phyloP scores from a whole-genome alignment of 2,888 invertebrate species.

The Andricus quercusramuli region DNA sequence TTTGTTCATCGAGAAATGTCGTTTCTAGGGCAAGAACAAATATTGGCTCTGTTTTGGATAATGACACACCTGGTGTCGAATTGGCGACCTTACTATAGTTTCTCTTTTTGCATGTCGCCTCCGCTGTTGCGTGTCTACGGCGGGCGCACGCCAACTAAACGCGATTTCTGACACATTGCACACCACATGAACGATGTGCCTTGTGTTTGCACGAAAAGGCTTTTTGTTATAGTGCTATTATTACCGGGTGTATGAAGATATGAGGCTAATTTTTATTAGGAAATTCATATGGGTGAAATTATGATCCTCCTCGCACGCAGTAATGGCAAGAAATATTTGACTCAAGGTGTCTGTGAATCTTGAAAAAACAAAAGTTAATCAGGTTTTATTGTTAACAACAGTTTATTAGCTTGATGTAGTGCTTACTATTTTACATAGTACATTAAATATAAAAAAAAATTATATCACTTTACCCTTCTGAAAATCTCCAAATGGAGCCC shows the following conservation, averaged over 20 bases:
- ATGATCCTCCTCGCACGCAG: no score
- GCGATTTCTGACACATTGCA: slow-evolving; percentile 33
- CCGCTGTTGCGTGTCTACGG: slow-evolving; percentile 23
- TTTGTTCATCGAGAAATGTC: not conserved
- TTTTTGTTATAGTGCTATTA: slow-evolving; percentile 20
- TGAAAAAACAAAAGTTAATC: no score
- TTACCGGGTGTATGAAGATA: slow-evolving; percentile 2
- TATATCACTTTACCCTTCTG: no score
- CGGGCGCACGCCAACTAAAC: slow-evolving; percentile 26
- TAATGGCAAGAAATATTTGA: no score
- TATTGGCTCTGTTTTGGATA: not conserved
- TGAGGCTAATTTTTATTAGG: not conserved
- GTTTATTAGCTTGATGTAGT: no score
- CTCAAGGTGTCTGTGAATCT: no score
- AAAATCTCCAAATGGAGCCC: no score
- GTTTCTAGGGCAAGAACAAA: slow-evolving; percentile 2
- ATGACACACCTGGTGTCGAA: slow-evolving; percentile 33
- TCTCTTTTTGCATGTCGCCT: slow-evolving; percentile 36
- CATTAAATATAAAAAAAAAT: no score
- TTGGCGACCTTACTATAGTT: not conserved
- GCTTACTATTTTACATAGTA: no score
- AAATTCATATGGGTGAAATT: no score
- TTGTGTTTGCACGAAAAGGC: slow-evolving; percentile 25
- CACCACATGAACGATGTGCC: slow-evolving; percentile 31
- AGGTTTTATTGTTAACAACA: no score